Base-by-base conservation (phyloP, 2,797 vertebrate genomes). In the Enteromius anoplus region DNA sequence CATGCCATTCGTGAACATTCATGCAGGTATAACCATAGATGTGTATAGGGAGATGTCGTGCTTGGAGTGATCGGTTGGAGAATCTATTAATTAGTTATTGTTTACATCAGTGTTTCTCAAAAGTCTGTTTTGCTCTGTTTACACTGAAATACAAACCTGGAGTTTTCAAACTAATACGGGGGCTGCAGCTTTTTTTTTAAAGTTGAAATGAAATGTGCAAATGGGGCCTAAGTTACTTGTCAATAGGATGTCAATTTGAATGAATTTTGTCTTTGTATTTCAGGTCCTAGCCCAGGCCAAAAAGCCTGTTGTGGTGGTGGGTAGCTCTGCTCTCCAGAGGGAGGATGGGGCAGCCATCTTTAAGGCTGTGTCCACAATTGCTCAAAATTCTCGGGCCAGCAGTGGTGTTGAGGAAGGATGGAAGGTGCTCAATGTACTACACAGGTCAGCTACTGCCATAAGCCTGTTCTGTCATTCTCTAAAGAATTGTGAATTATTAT, bases 381-480 rank as follows among this genome's bases (percentile, higher is more conserved):
- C 97, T 81, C 96, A 97, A 42, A 97, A 96, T 19, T 93, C 95
- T 83, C 94, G 96, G 84, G 88, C 88, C 84, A 96, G 93, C 85
- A 98, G 96, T 0, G 93, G 95, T 17, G 94, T 95, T 89, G 90
- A 92, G 80, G 90, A 93, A 7, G 94, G 96, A 0, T 99, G 98
- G 97, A 99, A 98, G 88, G 96, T 99, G 86, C 94, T 99, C 89
- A 99, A 98, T 87, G 96, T 95, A 76, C 90, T 95, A 79, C 94
- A 95, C 89, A 93, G 94, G 94, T 95, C 23, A 81, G 55, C 23
- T 40, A 47, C 4, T 60, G 29, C 1, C 5, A 49, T 37, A 72
- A 60, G 14, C 26, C 19, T 55, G 47, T 14, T 47, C 26, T 21
- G 49, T n/a, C n/a, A n/a, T n/a, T n/a, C n/a, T n/a, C n/a, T 23